phyloP scores from a whole-genome alignment of 2,113 vertebrate genomes.

The Otolemur garnettii region DNA sequence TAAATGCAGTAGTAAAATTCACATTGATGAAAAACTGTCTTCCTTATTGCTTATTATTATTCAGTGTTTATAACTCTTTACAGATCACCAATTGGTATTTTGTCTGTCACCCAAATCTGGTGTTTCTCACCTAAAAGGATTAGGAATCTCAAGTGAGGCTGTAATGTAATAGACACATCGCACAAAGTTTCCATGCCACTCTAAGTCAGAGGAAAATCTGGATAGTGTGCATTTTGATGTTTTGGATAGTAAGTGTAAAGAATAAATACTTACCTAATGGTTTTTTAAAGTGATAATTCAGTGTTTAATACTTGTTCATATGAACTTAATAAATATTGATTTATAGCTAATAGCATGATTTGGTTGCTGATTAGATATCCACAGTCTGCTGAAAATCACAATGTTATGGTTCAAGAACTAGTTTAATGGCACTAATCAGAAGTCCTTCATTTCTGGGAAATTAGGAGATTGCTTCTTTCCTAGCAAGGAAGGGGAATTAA shows the following conservation, averaged over 20 bases:
- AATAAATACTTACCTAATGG: not conserved
- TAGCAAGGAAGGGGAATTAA: not conserved
- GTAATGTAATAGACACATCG: not conserved
- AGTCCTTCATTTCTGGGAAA: slow-evolving; percentile 32
- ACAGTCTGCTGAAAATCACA: slow-evolving; percentile 12
- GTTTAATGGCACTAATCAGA: not conserved
- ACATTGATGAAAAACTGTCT: not conserved
- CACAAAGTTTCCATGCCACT: not conserved
- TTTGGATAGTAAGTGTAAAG: not conserved
- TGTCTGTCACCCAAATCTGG: not conserved
- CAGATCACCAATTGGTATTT: not conserved
- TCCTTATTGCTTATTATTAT: not conserved
- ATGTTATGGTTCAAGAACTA: not conserved
- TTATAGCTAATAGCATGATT: not conserved
- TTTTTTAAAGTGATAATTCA: not conserved
- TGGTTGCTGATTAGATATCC: not conserved
- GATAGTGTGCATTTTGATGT: not conserved
- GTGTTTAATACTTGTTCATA: not conserved
- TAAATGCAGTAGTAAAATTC: not conserved
- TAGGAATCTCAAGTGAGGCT: not conserved
- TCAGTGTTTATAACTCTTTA: slow-evolving; percentile 23
- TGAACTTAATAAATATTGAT: not conserved
- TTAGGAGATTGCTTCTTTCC: not conserved
- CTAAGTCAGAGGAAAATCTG: not conserved
- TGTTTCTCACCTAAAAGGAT: not conserved